Evolutionary conservation across 92 coral and sea anemone genomes (phyloP).

Genomic region (Palythoa heliodiscus): DNA sequence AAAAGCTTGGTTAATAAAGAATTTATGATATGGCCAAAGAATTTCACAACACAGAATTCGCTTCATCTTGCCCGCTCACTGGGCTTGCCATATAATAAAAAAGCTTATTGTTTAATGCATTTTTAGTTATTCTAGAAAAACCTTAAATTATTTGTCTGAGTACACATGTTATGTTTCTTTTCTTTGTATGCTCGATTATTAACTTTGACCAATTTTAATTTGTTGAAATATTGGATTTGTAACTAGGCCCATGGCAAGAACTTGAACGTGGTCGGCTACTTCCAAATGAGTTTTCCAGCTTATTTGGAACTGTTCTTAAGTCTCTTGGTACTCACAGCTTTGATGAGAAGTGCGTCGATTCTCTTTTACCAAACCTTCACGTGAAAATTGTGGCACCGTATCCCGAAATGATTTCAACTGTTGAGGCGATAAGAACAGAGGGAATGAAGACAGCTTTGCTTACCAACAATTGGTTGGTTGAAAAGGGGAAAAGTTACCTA

Average conservation of each 20-base stretch:
- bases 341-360: conserved; percentile 28
- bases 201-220: too few relatives aligned
- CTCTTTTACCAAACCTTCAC: conserved; percentile 65
- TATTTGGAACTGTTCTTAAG: conserved; percentile 59
- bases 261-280: conserved; percentile 76
- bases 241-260: conserved; percentile 83
- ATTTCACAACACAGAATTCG: too few relatives aligned
- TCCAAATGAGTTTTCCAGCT: conserved; percentile 81
- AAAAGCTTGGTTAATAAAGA: too few relatives aligned
- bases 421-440: conserved; percentile 78
- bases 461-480: conserved; percentile 90
- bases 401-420: conserved; percentile 80
- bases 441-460: conserved; percentile 91
- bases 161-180: too few relatives aligned
- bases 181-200: too few relatives aligned
- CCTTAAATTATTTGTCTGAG: too few relatives aligned
- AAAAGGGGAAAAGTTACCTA: conserved; percentile 67
- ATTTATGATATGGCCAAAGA: too few relatives aligned
- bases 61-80: too few relatives aligned
- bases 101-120: too few relatives aligned
- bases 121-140: too few relatives aligned
- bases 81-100: too few relatives aligned
- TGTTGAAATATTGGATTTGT: not conserved
- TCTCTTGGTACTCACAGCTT: conserved; percentile 51
- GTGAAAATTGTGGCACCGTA: conserved; percentile 58